Conservation (phyloP, 2,113 vertebrate genomes). For the Tricholaema leucomelas region DNA sequence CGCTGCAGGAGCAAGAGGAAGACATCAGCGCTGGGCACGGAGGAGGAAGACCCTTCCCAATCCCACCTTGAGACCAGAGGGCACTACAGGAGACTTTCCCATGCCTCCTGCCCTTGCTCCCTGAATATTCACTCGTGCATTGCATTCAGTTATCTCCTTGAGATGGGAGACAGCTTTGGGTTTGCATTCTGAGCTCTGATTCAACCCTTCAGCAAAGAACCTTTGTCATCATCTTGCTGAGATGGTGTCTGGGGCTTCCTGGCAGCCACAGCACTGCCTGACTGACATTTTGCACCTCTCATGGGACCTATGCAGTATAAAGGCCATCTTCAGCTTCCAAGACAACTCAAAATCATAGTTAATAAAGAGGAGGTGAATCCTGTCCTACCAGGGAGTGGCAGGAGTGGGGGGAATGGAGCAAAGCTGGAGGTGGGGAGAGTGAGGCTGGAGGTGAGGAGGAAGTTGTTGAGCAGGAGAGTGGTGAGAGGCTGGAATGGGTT, state of each 20-base stretch:
- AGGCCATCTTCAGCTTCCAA: too few relatives aligned
- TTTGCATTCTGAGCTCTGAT: not conserved
- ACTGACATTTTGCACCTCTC: not conserved
- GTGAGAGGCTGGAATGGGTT: too few relatives aligned
- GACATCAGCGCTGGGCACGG: fast-evolving
- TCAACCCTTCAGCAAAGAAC: fast-evolving
- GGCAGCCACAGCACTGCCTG: not conserved
- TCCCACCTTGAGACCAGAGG: not conserved
- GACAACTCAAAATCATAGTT: not conserved
- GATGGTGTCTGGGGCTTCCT: fast-evolving
- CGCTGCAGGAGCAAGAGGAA: conserved; percentile 66
- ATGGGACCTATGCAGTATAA: fast-evolving
- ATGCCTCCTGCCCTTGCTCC: fast-evolving
- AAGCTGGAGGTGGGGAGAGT: too few relatives aligned
- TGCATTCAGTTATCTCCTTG: fast-evolving
- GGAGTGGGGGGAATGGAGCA: too few relatives aligned
- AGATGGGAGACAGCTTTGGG: not conserved
- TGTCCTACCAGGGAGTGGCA: too few relatives aligned
- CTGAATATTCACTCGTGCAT: not conserved
- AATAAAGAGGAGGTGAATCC: not conserved
- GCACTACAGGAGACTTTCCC: fast-evolving
- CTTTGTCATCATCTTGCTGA: fast-evolving
- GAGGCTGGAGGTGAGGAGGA: too few relatives aligned
- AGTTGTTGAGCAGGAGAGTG: too few relatives aligned
- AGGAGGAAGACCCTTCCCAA: fast-evolving